phyloP scores from a whole-genome alignment of 2,797 vertebrate genomes.

The Ctenopoma kingsleyae region DNA sequence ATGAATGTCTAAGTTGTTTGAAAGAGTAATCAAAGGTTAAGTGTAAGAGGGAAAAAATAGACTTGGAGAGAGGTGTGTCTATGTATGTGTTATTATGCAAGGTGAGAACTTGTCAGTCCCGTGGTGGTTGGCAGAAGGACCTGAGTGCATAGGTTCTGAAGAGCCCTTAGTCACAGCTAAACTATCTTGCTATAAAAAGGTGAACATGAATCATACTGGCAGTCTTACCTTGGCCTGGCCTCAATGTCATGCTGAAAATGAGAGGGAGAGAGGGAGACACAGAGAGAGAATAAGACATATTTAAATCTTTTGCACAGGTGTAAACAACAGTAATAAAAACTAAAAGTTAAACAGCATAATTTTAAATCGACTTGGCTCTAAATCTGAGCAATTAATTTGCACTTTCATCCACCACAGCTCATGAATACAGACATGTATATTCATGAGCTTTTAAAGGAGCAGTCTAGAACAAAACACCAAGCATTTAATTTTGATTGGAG shows the following conservation, averaged over 20 bases:
- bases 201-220: conserved; percentile 54
- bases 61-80: conserved; percentile 1
- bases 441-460: conserved; percentile 57
- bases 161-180: conserved; percentile 36
- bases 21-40: conserved; percentile 26
- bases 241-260: conserved; percentile 81
- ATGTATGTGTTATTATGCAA: conserved; percentile 13
- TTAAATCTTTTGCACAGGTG: conserved; percentile 57
- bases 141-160: conserved; percentile 37
- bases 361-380: conserved; percentile 53
- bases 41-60: conserved; percentile 12
- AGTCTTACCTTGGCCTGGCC: conserved; percentile 86
- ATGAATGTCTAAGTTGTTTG: conserved; percentile 37
- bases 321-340: conserved; percentile 35
- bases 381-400: conserved; percentile 71
- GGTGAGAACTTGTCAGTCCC: conserved; percentile 37
- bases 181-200: conserved; percentile 46
- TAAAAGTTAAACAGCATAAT: conserved; percentile 59
- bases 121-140: conserved; percentile 17
- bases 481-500: conserved; percentile 19
- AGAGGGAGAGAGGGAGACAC: conserved; percentile 12
- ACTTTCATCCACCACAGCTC: conserved; percentile 54
- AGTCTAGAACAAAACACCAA: conserved; percentile 34
- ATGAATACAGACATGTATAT: conserved; percentile 61
- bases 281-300: conserved; percentile 22